Evolutionary conservation across 2,113 vertebrate genomes (phyloP).

Genomic region (Hiodon alosoides): DNA sequence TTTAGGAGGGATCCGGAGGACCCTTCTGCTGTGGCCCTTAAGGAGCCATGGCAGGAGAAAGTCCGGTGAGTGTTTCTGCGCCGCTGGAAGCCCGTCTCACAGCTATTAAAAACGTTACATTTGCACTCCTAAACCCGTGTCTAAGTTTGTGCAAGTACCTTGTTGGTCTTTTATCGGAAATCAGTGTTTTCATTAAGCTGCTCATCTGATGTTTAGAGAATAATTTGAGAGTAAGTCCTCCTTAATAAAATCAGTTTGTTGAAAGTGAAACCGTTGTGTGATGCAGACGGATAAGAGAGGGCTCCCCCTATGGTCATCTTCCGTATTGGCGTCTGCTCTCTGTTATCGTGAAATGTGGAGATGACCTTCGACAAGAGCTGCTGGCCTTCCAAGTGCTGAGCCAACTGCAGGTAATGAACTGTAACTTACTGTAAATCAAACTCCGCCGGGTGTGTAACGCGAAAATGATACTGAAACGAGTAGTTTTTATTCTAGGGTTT

Average conservation of each 20-base stretch:
- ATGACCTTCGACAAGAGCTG: constrained; percentile 90
- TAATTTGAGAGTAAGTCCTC: no score
- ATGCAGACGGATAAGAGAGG: constrained; percentile 82
- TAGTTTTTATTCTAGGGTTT: no score
- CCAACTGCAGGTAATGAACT: constrained; percentile 78
- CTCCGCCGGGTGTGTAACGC: neutral
- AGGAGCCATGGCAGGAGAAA: constrained; percentile 97
- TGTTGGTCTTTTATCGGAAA: no score
- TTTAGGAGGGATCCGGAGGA: constrained; percentile 89
- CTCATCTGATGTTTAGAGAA: no score
- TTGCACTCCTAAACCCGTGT: no score
- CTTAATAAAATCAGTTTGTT: no score
- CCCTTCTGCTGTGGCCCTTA: constrained; percentile 90
- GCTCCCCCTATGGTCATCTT: constrained; percentile 87
- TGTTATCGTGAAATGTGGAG: constrained; percentile 92
- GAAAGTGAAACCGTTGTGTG: neutral
- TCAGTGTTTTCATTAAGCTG: neutral
- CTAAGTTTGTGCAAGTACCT: no score
- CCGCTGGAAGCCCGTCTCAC: no score
- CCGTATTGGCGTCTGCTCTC: constrained; percentile 88
- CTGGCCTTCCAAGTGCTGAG: constrained; percentile 89
- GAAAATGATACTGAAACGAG: no score
- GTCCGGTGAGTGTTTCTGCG: constrained; percentile 66
- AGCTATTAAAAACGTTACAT: no score
- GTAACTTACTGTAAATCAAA: neutral